Evolutionary conservation across 2,888 invertebrate species (phyloP), one percentile per base, ranked within the genome.

Genomic region (Aradus depressus): DNA sequence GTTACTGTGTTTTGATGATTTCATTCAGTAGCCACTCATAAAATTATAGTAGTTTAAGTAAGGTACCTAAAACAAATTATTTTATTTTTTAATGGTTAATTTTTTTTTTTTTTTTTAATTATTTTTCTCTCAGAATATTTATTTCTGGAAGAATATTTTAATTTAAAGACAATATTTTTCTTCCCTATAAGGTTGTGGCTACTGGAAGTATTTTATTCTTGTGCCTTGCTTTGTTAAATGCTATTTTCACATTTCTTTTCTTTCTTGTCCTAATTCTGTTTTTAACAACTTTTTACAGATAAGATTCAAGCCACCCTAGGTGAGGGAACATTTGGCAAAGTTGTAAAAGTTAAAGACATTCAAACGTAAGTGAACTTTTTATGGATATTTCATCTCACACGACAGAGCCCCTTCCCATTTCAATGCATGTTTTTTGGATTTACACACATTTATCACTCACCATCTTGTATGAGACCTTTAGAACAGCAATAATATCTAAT

Each of bases 251-350:
- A 19, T 14, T 19, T 43, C 14, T 37, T 35, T n/a, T 44, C 16
- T 41, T 6, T 31, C 23, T 21, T 12, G 14, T 19, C 22, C 5
- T 14, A 35, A 18, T 32, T 26, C 25, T 12, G 25, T n/a, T 12
- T 48, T 53, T 26, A 48, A 14, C 75, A 72, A 77, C 78, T 73
- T 69, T 73, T 88, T 85, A 68, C 90, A 97, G 97, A 96, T 85
- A 91, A 92, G 80, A 88, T 98, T 75, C 79, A 92, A 76, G 83
- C 86, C 73, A 98, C 97, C 65, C 84, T 98, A 68, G 98, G 98
- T 66, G 97, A 98, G 77, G 98, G 98, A 69, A 98, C 98, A 64
- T 98, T 98, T 81, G 98, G 98, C 71, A 96, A 97, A 79, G 97
- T 98, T 68, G 95, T 97, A 68, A 90, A 96, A 79, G 95, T 95